Conservation (phyloP, 2,888 invertebrate species). For the Oegoconia quadripuncta region DNA sequence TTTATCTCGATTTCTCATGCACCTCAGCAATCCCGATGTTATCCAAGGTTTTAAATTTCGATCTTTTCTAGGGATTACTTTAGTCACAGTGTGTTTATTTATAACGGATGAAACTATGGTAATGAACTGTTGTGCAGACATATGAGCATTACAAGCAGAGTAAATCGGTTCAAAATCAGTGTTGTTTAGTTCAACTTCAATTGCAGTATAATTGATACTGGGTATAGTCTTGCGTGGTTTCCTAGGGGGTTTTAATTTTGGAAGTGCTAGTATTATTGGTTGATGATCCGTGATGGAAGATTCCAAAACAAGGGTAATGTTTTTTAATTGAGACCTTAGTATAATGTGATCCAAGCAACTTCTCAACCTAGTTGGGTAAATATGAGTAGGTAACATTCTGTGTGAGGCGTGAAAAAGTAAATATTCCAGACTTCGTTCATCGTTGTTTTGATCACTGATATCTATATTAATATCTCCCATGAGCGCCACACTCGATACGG, state of each 20-base stretch:
- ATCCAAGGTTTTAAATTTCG: conserved; percentile 1
- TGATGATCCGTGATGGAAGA: neutral
- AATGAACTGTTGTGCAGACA: neutral
- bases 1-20: neutral
- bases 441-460: neutral
- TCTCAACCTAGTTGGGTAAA: neutral
- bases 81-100: neutral
- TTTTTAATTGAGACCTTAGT: neutral
- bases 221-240: neutral
- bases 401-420: neutral
- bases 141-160: neutral
- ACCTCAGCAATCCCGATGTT: conserved; percentile 1
- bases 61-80: neutral
- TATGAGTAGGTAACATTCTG: neutral
- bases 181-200: neutral
- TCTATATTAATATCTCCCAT: conserved; percentile 1
- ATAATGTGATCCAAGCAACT: neutral
- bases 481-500: neutral
- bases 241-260: neutral
- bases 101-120: neutral
- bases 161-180: neutral
- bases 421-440: neutral
- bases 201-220: neutral
- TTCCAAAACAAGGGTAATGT: neutral
- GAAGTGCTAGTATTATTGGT: neutral